Base-by-base conservation (phyloP, 2,797 vertebrate genomes). In the Enteromius treurensis region DNA sequence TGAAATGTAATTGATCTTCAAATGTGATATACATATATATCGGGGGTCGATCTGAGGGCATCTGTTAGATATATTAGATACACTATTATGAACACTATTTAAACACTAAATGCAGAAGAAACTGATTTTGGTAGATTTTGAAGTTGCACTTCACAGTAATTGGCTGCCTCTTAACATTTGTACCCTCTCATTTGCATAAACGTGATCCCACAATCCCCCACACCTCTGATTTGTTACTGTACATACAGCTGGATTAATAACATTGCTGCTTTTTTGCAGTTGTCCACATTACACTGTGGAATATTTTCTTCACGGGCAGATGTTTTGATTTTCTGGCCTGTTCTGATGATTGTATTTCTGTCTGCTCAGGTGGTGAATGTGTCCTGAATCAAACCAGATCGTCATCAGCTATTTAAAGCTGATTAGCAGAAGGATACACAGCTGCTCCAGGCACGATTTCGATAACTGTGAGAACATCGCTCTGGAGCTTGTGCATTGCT, bases 281-380 rank as follows among this genome's bases (percentile, higher is more conserved):
- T 14, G 21, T 37, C 65, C 55, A 29, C 21, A 26, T 79, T 55
- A 65, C 74, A 32, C 4, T 45, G 26, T 29, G 23, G 1, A 58
- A 70, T 9, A 32, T 13, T 70, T 58, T 80, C 17, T 70, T 70
- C n/a, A 45, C 26, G 23, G 23, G 53, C 5, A 32, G 69, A 74
- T 80, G 49, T 76, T 81, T 77, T 26, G 47, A 11, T 60, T 70
- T 80, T 34, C 68, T 21, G 7, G 40, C 17, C 65, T 42, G 15
- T 76, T 75, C 49, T 67, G 26, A 21, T 62, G 64, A 64, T 62
- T 70, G 19, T 47, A 17, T 64, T 73, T 65, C 42, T 17, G 45
- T 40, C 62, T 51, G 79, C 79, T 81, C 71, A 70, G 83, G 37
- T 76, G 60, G 47, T 60, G 37, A 76, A 69, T 42, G 23, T 23